These are phyloP conservation scores for Eutrigla gurnardus DNA, from an alignment of 2,797 vertebrate species.

Conservation along the genomic window DNA sequence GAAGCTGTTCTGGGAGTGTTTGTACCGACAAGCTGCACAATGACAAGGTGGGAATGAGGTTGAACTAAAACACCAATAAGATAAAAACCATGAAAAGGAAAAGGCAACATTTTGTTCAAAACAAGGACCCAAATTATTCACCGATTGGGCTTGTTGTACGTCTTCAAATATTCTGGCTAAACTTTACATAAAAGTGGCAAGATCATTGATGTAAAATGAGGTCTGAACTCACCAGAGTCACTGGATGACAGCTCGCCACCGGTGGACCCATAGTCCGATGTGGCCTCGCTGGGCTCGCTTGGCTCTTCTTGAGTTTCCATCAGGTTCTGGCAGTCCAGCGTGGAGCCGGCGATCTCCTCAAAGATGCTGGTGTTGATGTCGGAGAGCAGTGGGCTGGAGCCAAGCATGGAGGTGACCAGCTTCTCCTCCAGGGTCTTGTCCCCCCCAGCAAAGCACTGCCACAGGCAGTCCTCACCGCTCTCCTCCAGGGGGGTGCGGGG, in stretches of 20 bases:
- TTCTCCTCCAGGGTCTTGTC: constrained; percentile 80
- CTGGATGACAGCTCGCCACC: constrained; percentile 81
- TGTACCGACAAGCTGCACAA: constrained; percentile 28
- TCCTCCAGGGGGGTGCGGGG: constrained; percentile 51
- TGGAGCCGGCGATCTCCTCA: constrained; percentile 84
- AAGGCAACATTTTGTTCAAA: not conserved
- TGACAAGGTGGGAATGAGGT: not conserved
- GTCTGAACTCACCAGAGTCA: constrained; percentile 83
- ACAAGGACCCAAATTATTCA: too few relatives aligned
- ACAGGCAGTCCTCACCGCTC: constrained; percentile 76
- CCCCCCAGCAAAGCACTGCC: constrained; percentile 56
- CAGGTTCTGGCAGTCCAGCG: constrained; percentile 80
- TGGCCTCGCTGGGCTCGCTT: constrained; percentile 73
- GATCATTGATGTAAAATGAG: not conserved
- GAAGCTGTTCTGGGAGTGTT: constrained; percentile 11
- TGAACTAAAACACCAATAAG: not conserved
- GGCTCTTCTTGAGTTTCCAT: constrained; percentile 48
- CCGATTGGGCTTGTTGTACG: not conserved
- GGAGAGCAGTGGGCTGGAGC: constrained; percentile 83
- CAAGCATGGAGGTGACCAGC: constrained; percentile 74
- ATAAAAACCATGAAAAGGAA: not conserved
- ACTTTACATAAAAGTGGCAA: too few relatives aligned
- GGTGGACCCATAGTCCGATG: constrained; percentile 81
- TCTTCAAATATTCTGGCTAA: not conserved
- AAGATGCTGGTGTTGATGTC: constrained; percentile 86